Base-by-base conservation (phyloP, 2,113 vertebrate species). In the Antechinus flavipes region DNA sequence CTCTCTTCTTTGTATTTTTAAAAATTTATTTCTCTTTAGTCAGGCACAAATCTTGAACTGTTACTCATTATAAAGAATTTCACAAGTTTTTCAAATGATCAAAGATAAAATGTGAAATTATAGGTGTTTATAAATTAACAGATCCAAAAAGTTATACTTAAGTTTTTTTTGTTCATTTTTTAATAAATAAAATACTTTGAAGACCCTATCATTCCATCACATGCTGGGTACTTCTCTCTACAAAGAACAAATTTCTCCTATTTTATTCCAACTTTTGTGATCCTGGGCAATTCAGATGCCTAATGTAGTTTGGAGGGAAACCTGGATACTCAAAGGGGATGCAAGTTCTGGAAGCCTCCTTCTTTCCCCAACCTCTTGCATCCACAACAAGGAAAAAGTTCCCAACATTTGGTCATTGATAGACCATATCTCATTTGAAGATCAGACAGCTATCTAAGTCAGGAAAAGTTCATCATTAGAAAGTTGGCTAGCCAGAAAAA, bases 41-140 rank as follows among this genome's bases (percentile, higher is more conserved):
- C 93, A 91, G 56, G 97, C 95, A 68, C 91, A 94, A 76, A 95
- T 58, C 27, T 2, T 54, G 58, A 95, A 93, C 0, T 6, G 42
- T 89, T 93, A 55, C 24, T 55, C 35, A 24, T 68, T 93, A 68
- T 23, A 95, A 42, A 91, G 9, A 46, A 22, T 42, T 8, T 47
- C 50, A 96, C 53, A 50, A 94, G 52, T 96, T 92, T 54, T 52
- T 95, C 91, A 68, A 47, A 76, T 89, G 49, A 93, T 92, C 76
- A 92, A 84, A 8, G 49, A 54, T 96, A 92, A 94, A 94, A 94
- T 24, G 94, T 89, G 93, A 93, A n/a, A 95, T 90, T n/a, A 89
- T 25, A 89, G 23, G 92, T 90, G 0, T 93, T 96, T 96, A 53
- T 56, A 91, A 96, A 90, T 58, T 76, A 84, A 84, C 14, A 84